These are phyloP conservation scores for Pomacea maculata DNA, from an alignment of 1,140 invertebrate genomes.

Conservation along the genomic window DNA sequence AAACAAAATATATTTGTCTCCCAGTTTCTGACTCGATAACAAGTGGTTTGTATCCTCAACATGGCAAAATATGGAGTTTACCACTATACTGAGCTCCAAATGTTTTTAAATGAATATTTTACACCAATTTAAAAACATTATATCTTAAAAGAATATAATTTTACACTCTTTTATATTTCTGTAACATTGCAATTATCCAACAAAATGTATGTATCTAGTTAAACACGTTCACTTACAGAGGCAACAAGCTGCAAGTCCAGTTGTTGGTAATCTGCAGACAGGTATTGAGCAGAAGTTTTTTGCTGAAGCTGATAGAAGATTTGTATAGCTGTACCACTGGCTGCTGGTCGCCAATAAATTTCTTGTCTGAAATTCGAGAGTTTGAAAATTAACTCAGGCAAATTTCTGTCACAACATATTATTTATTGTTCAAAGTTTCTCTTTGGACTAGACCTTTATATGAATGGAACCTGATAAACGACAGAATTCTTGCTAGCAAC, in stretches of 20 bases:
- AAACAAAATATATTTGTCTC: too few relatives aligned
- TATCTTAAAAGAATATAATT: neutral
- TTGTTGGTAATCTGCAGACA: conserved; percentile 9
- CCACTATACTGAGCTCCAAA: neutral
- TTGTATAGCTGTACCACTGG: neutral
- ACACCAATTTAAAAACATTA: neutral
- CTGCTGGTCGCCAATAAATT: neutral
- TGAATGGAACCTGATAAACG: too few relatives aligned
- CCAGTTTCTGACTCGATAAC: too few relatives aligned
- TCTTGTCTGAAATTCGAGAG: neutral
- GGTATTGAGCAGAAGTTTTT: conserved; percentile 2
- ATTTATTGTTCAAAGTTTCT: too few relatives aligned
- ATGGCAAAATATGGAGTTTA: neutral
- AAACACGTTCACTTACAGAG: conserved; percentile 1
- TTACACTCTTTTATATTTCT: neutral
- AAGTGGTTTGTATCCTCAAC: too few relatives aligned
- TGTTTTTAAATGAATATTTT: neutral
- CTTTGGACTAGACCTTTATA: too few relatives aligned
- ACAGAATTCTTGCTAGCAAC: too few relatives aligned
- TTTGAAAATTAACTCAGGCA: neutral
- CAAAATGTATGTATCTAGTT: neutral
- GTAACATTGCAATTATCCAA: neutral
- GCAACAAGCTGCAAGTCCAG: conserved; percentile 10
- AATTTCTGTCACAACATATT: neutral
- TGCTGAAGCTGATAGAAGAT: conserved; percentile 1